These are phyloP conservation scores for Macrotis lagotis DNA, from an alignment of 2,113 vertebrate genomes.

Conservation along the genomic window DNA sequence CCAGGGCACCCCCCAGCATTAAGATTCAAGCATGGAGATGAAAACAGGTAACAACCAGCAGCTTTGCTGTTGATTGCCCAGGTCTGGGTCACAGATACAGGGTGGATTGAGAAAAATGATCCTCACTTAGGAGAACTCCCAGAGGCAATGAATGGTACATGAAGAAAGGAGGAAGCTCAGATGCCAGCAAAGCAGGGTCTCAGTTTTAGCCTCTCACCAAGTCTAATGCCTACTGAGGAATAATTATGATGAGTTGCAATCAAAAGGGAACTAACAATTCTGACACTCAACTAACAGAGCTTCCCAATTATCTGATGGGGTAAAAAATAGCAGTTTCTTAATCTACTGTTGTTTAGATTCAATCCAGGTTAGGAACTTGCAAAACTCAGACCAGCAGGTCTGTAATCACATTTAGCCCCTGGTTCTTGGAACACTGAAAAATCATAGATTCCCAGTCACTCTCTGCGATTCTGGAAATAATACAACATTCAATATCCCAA, in stretches of 20 bases:
- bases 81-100: neutral
- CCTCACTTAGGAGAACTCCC: neutral
- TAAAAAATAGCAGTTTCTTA: neutral
- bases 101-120: neutral
- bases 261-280: neutral
- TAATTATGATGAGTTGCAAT: neutral
- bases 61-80: neutral
- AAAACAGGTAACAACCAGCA: neutral
- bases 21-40: neutral
- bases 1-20: neutral
- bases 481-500: neutral
- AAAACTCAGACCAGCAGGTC: neutral
- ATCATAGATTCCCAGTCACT: neutral
- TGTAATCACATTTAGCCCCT: neutral
- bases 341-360: neutral
- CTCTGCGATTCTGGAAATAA: neutral
- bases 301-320: neutral
- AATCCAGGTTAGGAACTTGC: neutral
- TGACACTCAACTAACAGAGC: neutral
- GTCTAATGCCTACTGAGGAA: neutral
- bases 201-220: neutral
- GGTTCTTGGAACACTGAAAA: neutral
- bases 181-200: neutral
- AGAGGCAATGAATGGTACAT: neutral
- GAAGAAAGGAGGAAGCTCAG: neutral